phyloP scores from a whole-genome alignment of 2,797 vertebrate species.

The Eospalax fontanierii region DNA sequence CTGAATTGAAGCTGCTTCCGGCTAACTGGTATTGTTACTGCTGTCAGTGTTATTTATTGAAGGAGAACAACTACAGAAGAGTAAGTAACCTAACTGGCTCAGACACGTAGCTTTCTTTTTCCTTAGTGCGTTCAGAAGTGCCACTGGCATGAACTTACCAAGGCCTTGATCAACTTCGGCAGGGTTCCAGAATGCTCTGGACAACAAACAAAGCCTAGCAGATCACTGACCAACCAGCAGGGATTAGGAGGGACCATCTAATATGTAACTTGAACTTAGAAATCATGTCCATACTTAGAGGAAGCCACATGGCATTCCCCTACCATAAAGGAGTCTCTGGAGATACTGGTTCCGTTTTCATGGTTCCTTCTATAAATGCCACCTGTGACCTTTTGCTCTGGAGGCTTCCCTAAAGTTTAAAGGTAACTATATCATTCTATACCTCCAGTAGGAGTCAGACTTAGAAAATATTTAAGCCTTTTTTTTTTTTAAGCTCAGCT shows the following conservation, averaged over 20 bases:
- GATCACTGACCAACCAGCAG: conserved; percentile 85
- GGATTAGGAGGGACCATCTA: conserved; percentile 88
- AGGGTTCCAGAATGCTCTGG: conserved; percentile 65
- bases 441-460: not conserved
- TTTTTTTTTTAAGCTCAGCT: not conserved
- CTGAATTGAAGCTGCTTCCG: not conserved
- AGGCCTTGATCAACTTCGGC: not conserved
- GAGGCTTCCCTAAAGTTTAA: not conserved
- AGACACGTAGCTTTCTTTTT: not conserved
- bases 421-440: not conserved
- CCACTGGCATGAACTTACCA: not conserved
- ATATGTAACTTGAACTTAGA: not conserved
- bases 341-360: not conserved
- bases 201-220: conserved; percentile 68
- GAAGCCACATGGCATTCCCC: not conserved
- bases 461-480: not conserved
- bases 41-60: not conserved
- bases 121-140: not conserved
- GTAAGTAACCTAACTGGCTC: not conserved
- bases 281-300: not conserved
- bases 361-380: not conserved
- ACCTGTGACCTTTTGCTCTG: not conserved
- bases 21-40: too few relatives aligned
- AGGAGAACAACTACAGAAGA: not conserved
- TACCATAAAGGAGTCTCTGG: not conserved